A percentile compares a stretch with the other conserved stretches of the same genome.
phyloP scores from a whole-genome alignment of 2,113 vertebrate genomes.

The Melospiza georgiana region DNA sequence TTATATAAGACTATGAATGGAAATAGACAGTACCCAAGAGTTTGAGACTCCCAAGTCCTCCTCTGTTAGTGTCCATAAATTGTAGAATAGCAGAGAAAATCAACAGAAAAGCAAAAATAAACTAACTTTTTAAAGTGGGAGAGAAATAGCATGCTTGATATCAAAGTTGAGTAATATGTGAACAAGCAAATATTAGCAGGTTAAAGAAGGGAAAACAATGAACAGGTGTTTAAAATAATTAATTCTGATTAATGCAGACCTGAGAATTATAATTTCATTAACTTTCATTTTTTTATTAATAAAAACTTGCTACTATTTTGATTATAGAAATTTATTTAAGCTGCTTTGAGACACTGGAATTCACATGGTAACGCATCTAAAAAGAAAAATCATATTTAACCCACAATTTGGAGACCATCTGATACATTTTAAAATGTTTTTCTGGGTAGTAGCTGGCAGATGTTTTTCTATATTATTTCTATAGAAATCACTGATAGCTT shows the following conservation, averaged over 20 bases:
- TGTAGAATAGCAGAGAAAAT: not conserved
- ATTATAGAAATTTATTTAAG: not conserved
- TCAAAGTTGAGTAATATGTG: rapidly evolving
- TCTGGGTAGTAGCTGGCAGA: not conserved
- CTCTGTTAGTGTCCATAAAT: not conserved
- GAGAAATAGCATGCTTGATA: not conserved
- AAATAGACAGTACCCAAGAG: not conserved
- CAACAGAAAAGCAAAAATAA: not conserved
- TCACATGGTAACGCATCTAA: not conserved
- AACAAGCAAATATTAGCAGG: not conserved
- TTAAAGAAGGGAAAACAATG: not conserved
- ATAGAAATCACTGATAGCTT: not conserved
- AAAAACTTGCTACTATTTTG: not conserved
- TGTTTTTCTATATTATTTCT: not conserved
- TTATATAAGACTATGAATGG: not conserved
- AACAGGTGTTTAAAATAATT: not conserved
- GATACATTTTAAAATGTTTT: not conserved
- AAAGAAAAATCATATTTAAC: not conserved
- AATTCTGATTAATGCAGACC: not conserved
- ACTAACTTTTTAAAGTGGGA: not conserved
- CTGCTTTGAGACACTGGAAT: not conserved
- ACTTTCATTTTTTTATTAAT: not conserved
- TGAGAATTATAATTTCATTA: not conserved
- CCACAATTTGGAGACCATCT: not conserved
- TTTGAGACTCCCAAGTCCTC: not conserved